Conservation (phyloP, 2,113 vertebrate species). For the Cyanistes caeruleus region DNA sequence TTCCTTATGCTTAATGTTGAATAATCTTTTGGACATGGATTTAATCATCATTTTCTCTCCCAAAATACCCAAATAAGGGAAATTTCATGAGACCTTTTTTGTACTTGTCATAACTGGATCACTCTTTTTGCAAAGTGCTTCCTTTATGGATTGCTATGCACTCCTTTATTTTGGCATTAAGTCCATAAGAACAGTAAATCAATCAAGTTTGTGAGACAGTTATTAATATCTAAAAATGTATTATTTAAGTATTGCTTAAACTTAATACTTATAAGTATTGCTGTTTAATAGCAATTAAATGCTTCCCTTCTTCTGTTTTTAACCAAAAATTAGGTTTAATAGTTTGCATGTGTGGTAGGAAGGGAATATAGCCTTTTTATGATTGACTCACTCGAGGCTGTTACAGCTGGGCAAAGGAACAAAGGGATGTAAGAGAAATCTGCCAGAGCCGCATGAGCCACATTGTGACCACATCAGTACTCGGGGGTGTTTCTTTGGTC, state of each 20-base stretch:
- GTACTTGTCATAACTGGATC: background rate
- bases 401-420: background rate
- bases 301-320: background rate
- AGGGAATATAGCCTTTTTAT: background rate
- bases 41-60: background rate
- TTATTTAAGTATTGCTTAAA: background rate
- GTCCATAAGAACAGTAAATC: background rate
- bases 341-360: background rate
- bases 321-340: background rate
- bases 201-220: background rate
- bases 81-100: background rate
- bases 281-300: background rate
- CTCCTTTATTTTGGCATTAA: background rate
- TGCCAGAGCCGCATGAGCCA: background rate
- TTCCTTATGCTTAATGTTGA: background rate
- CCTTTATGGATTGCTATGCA: background rate
- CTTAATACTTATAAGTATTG: no score
- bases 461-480: fast-evolving
- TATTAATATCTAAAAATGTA: background rate
- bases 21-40: background rate
- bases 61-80: background rate
- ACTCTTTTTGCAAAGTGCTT: background rate
- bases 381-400: background rate
- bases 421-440: background rate
- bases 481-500: background rate